These are phyloP conservation scores for Adoxophyes honmai DNA, from an alignment of 1,140 invertebrate species.

Conservation along the genomic window DNA sequence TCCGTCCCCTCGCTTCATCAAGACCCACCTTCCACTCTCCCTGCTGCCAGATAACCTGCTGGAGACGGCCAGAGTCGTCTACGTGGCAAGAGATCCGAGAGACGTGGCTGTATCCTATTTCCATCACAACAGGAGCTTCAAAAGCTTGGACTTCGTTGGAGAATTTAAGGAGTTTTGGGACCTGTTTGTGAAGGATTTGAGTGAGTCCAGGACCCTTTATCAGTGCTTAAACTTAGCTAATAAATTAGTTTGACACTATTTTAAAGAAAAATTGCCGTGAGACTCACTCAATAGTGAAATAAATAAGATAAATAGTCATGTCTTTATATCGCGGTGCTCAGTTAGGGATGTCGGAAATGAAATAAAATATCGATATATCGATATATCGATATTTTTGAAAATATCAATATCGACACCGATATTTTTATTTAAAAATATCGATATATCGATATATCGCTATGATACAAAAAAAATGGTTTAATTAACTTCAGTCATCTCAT, in stretches of 20 bases:
- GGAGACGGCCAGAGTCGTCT: slow-evolving; percentile 78
- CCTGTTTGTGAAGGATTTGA: slow-evolving; percentile 82
- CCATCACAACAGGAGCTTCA: background rate
- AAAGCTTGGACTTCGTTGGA: background rate
- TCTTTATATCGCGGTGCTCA: too few relatives aligned
- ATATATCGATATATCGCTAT: too few relatives aligned
- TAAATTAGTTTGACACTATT: background rate
- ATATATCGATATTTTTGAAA: too few relatives aligned
- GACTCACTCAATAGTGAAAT: too few relatives aligned
- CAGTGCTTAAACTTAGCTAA: too few relatives aligned
- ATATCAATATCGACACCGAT: too few relatives aligned
- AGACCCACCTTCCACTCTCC: slow-evolving; percentile 51
- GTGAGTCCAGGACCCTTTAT: slow-evolving; percentile 66
- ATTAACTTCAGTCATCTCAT: too few relatives aligned
- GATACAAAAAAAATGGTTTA: too few relatives aligned
- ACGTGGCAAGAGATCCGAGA: slow-evolving; percentile 89
- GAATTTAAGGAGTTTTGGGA: background rate
- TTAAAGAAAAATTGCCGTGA: background rate
- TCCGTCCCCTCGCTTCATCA: slow-evolving; percentile 45
- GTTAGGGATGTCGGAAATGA: too few relatives aligned
- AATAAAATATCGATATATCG: too few relatives aligned
- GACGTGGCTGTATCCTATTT: slow-evolving; percentile 91
- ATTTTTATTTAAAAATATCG: too few relatives aligned
- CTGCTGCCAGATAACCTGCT: slow-evolving; percentile 45
- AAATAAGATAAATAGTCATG: too few relatives aligned